Conservation (phyloP, 2,888 invertebrate species). For the Andrena fulva region DNA sequence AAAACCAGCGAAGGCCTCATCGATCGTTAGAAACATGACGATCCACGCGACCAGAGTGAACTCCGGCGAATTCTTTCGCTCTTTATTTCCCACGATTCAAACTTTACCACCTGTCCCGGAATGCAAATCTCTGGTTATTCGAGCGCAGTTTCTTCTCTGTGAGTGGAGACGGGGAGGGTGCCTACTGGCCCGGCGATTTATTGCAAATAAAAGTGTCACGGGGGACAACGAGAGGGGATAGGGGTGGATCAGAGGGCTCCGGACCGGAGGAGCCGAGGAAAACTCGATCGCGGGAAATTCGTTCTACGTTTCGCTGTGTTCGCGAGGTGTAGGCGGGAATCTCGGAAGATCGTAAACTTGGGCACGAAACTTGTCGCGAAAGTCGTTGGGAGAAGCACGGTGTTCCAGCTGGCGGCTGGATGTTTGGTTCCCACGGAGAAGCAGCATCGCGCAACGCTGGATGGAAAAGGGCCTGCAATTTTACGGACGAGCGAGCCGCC, state of each 20-base stretch:
- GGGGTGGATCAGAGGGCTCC: neutral
- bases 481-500: constrained; percentile 44
- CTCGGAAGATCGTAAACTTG: constrained; percentile 19
- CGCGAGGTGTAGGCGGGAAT: constrained; percentile 15
- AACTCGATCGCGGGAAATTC: constrained; percentile 10
- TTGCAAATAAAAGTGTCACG: constrained; percentile 29
- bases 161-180: neutral
- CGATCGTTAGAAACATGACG: no score
- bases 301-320: neutral
- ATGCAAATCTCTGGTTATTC: neutral
- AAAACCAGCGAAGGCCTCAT: neutral
- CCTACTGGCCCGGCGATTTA: constrained; percentile 7
- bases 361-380: constrained; percentile 24
- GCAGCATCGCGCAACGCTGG: neutral
- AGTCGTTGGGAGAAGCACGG: constrained; percentile 12
- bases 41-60: neutral
- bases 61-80: neutral
- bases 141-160: neutral
- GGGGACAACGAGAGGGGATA: constrained; percentile 5
- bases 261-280: neutral
- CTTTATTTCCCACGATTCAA: neutral
- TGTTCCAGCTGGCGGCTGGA: constrained; percentile 13
- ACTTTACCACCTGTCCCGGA: neutral
- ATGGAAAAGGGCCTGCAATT: constrained; percentile 48
- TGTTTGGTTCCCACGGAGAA: neutral